A percentile compares a stretch with the other conserved stretches of the same genome.
phyloP scores from a whole-genome alignment of 2,797 vertebrate species.

The Sibirionetta formosa region DNA sequence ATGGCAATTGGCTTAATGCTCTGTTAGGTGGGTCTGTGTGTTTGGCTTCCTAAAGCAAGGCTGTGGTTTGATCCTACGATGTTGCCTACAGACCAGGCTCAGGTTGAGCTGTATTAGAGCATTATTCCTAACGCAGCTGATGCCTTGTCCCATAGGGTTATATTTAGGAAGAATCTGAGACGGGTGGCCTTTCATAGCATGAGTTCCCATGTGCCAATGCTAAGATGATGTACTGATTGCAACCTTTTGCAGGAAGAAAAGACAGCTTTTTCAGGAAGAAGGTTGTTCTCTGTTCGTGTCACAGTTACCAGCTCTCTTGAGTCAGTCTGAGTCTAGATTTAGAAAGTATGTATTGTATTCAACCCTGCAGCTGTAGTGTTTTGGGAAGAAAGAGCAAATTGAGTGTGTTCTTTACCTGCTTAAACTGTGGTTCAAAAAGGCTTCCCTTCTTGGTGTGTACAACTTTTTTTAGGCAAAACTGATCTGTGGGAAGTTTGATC shows the following conservation, averaged over 20 bases:
- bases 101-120: not conserved
- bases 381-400: not conserved
- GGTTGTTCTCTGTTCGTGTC: not conserved
- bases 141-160: not conserved
- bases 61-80: not conserved
- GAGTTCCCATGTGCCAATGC: not conserved
- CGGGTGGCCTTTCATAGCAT: not conserved
- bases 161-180: not conserved
- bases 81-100: not conserved
- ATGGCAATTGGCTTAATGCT: not conserved
- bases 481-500: not conserved
- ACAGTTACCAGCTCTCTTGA: not conserved
- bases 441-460: not conserved
- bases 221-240: not conserved
- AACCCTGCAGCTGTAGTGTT: not conserved
- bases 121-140: not conserved
- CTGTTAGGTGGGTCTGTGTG: not conserved
- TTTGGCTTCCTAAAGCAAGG: not conserved
- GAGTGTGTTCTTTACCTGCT: not conserved
- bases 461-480: not conserved
- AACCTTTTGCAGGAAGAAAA: not conserved
- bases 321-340: constrained; percentile 1
- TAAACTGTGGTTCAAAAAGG: not conserved
- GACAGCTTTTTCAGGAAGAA: not conserved
- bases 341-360: constrained; percentile 9